A percentile compares a stretch with the other conserved stretches of the same genome.
Conservation (phyloP, 2,888 invertebrate genomes). For the Eupelmus urozonus region DNA sequence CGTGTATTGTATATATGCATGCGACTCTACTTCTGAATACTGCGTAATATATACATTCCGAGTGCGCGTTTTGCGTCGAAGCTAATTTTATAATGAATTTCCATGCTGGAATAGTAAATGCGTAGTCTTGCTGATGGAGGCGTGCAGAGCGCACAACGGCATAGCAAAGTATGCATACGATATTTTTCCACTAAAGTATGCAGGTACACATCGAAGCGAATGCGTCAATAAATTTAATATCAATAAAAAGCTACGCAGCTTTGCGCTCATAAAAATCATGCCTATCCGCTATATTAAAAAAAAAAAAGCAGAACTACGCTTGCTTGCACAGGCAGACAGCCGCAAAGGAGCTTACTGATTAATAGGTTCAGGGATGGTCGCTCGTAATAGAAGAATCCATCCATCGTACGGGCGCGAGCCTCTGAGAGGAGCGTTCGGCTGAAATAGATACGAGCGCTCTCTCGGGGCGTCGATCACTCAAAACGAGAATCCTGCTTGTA, state of each 20-base stretch:
- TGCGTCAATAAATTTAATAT: not conserved
- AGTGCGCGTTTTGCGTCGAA: constrained; percentile 1
- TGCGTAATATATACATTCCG: too few relatives aligned
- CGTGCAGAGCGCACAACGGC: too few relatives aligned
- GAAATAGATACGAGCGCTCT: constrained; percentile 9
- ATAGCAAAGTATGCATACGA: not conserved
- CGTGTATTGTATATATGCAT: too few relatives aligned
- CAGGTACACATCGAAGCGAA: not conserved
- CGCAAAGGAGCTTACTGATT: constrained; percentile 27
- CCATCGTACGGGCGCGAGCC: constrained; percentile 2
- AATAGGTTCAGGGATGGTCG: constrained; percentile 27
- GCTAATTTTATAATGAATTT: constrained; percentile 3
- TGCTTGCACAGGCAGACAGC: not conserved
- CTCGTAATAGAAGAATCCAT: constrained; percentile 44
- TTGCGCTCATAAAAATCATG: too few relatives aligned
- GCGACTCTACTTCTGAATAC: too few relatives aligned
- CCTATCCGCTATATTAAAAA: too few relatives aligned
- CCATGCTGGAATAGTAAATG: not conserved
- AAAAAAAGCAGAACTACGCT: not conserved
- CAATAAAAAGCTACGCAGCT: not conserved
- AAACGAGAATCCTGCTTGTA: not conserved
- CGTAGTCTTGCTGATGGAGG: not conserved
- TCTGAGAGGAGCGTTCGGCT: not conserved
- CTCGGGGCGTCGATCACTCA: constrained; percentile 51
- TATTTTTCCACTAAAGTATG: not conserved